A percentile compares a stretch with the other conserved stretches of the same genome.
Evolutionary conservation across 2,797 vertebrate genomes (phyloP).

Genomic region (Eidolon dupreanum): DNA sequence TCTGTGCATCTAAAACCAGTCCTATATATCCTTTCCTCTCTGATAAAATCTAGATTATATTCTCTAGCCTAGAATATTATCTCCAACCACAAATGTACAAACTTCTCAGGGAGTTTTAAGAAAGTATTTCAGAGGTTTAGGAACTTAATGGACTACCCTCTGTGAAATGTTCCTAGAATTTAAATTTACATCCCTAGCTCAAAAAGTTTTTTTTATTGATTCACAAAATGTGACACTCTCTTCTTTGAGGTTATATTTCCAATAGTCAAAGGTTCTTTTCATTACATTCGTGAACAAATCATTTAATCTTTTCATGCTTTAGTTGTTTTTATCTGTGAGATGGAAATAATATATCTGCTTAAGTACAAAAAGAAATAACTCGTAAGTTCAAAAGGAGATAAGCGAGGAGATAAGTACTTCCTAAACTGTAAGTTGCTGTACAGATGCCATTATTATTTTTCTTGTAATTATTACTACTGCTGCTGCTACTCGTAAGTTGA

Average conservation of each 20-base stretch:
- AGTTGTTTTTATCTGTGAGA: background rate
- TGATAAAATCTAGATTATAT: background rate
- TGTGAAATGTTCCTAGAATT: background rate
- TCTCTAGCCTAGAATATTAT: background rate
- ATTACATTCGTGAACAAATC: background rate
- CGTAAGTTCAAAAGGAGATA: background rate
- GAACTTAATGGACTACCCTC: background rate
- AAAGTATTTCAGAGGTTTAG: background rate
- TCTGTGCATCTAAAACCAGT: background rate
- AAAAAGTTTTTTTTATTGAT: background rate
- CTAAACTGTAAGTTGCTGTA: background rate
- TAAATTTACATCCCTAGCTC: background rate
- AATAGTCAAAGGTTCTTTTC: background rate
- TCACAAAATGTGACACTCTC: background rate
- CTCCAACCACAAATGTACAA: background rate
- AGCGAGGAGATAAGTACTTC: background rate
- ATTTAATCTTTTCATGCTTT: background rate
- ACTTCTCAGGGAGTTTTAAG: background rate
- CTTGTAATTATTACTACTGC: background rate
- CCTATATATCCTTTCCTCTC: background rate
- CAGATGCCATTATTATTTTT: background rate
- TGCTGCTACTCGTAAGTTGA: background rate
- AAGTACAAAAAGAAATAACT: background rate
- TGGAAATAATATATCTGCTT: background rate
- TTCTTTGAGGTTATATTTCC: background rate